phyloP scores from a whole-genome alignment of 2,888 invertebrate species.

The Choreutis nemorana region DNA sequence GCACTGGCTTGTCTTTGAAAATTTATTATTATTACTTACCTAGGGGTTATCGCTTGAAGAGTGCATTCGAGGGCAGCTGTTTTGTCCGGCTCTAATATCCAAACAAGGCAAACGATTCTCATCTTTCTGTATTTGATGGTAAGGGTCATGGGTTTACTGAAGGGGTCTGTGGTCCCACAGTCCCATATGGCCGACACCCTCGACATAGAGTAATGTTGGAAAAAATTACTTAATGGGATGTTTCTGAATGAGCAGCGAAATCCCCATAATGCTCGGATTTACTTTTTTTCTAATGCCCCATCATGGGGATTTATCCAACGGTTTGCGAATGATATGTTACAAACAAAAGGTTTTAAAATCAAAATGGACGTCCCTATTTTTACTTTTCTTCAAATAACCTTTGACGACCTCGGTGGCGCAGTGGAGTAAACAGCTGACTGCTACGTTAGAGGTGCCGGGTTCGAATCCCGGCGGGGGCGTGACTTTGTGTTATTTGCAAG shows the following conservation, averaged over 20 bases:
- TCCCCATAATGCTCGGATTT: slow-evolving; percentile 22
- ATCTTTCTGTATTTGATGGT: slow-evolving; percentile 11
- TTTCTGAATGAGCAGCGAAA: slow-evolving; percentile 49
- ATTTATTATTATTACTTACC: slow-evolving; percentile 59
- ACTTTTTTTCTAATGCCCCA: not conserved
- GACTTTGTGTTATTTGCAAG: too few species aligned
- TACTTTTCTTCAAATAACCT: too few species aligned
- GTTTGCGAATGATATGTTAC: too few species aligned
- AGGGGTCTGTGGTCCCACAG: slow-evolving; percentile 31
- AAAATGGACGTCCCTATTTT: too few species aligned
- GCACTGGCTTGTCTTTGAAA: slow-evolving; percentile 50
- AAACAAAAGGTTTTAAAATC: too few species aligned
- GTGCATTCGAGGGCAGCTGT: slow-evolving; percentile 53
- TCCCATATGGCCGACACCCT: slow-evolving; percentile 57
- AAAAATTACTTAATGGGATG: slow-evolving; percentile 63
- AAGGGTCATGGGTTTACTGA: slow-evolving; percentile 4
- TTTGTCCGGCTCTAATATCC: slow-evolving; percentile 22
- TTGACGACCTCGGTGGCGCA: too few species aligned
- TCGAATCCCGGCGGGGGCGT: too few species aligned
- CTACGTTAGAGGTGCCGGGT: too few species aligned
- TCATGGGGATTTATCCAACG: too few species aligned
- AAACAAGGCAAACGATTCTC: slow-evolving; percentile 16
- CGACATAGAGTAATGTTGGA: slow-evolving; percentile 52
- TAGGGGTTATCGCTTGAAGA: slow-evolving; percentile 41
- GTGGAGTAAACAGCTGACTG: too few species aligned